These are phyloP conservation scores for Microctenopoma stevenorrisi DNA, from an alignment of 2,797 vertebrate species.

Conservation along the genomic window DNA sequence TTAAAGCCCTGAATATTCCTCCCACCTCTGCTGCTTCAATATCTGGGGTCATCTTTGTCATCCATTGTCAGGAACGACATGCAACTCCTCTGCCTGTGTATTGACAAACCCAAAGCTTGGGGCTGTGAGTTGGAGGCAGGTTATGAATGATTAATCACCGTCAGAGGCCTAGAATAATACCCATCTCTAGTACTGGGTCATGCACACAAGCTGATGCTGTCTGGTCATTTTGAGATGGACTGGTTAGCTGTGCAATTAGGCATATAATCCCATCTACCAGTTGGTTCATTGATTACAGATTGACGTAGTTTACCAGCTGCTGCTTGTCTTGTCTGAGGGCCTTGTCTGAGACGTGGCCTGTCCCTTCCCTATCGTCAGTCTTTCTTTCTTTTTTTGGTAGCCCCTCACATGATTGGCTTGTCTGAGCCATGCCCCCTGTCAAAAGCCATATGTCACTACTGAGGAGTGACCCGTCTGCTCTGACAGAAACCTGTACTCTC, in stretches of 20 bases:
- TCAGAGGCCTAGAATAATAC: conserved; percentile 73
- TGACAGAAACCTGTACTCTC: conserved; percentile 40
- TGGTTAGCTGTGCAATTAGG: conserved; percentile 85
- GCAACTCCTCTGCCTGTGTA: conserved; percentile 44
- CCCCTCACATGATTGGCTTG: conserved; percentile 72
- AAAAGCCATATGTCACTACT: conserved; percentile 83
- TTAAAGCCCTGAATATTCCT: background rate
- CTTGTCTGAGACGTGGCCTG: conserved; percentile 67
- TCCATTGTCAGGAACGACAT: conserved; percentile 40
- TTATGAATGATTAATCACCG: conserved; percentile 78
- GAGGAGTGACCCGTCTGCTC: conserved; percentile 63
- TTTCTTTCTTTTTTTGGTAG: conserved; percentile 47
- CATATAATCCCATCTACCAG: conserved; percentile 86
- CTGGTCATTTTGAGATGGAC: conserved; percentile 78
- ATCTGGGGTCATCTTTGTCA: conserved; percentile 14
- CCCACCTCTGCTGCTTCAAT: conserved; percentile 9
- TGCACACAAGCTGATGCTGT: conserved; percentile 82
- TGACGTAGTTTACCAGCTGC: conserved; percentile 93
- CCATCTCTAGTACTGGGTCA: conserved; percentile 74
- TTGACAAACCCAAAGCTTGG: conserved; percentile 61
- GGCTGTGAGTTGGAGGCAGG: conserved; percentile 56
- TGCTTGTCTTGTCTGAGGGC: conserved; percentile 80
- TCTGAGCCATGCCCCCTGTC: conserved; percentile 70
- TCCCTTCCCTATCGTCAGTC: conserved; percentile 61
- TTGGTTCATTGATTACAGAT: conserved; percentile 94